Evolutionary conservation across 2,113 vertebrate species (phyloP), one percentile per base, ranked within the genome.

Genomic region (human): DNA sequence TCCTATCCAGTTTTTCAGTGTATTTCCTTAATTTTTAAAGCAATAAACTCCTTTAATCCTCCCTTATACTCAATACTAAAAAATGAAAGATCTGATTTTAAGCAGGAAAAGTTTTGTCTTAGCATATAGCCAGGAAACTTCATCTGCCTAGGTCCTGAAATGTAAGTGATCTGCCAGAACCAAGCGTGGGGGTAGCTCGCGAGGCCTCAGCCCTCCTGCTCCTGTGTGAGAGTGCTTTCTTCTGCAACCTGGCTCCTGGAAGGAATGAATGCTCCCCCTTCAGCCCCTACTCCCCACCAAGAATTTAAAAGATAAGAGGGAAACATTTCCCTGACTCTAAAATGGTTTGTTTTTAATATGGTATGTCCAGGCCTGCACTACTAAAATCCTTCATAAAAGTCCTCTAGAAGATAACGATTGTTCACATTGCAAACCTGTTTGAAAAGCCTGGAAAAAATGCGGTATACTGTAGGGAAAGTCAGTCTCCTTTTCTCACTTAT

Each of bases 401-500:
- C 75, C 61, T 87, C 86, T 61, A 38, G 35, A 82, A 57, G 45
- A 83, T 30, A 40, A 40, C 32, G 43, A 0, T 92, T 91, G 59
- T 52, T 68, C 68, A 81, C 75, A 70, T 27, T 72, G 86, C 92
- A 70, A 11, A 83, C 32, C 52, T 66, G 12, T 70, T 45, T 48
- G 38, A 88, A 78, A 95, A 96, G 38, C 78, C 66, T 73, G 72
- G 91, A 45, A 91, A 91, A 92, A 93, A 50, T 30, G 32, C 35
- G 55, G 14, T n/a, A 43, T 6, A 0, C 68, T 8, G 0, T 40
- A 30, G 57, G 55, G 52, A 76, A 96, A 57, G 17, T 25, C 9
- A 0, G 0, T 57, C 45, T 52, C 40, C 17, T 73, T 94, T 75
- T 68, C 38, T 66, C 43, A 35, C 52, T 52, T 13, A 14, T 0